Evolutionary conservation across 1,140 invertebrate genomes (phyloP), one percentile per base, ranked within the genome.

Genomic region (Rhizoglyphus robini): DNA sequence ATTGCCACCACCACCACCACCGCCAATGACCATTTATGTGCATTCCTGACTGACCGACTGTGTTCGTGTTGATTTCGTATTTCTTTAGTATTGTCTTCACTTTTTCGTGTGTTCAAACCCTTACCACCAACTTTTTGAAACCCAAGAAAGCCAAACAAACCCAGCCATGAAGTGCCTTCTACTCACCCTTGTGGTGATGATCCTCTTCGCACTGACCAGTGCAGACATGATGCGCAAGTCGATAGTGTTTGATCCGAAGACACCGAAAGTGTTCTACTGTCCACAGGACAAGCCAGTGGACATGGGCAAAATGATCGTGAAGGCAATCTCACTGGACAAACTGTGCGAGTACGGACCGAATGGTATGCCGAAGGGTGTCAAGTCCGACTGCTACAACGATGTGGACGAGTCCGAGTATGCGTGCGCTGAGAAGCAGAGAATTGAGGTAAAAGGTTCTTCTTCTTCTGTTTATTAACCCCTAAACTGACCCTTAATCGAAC

Each of bases 221-320:
- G 84, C 83, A 38, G 86, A 88, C 69, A 84, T 88, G 81, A 82
- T 87, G 78, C 74, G 85, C 32, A 88, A 88, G 74, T 85, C 83
- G 30, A 89, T 89, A 68, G 85, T 88, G 29, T 89, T 83, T 71
- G 86, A 89, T 70, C 85, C 87, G 73, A 86, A 87, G 69, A 88
- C 86, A 1, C 86, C 86, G 1, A 84, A 87, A 70, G 84, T 88
- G 0, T 89, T 89, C 75, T 89, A 88, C 73, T 88, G 86, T 75
- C 86, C 86, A 1, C 82, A 85, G 72, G 81, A 86, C 58, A 87
- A 87, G 71, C 85, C 85, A 11, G 73, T 81, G n/a, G 81, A 74
- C 23, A 69, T 75, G 58, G 70, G 70, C 20, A 75, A 75, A 51
- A 77, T 80, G 76, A 70, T 77, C 5, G 79, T 80, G 18, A 77